Evolutionary conservation across 2,797 vertebrate genomes (phyloP).

Genomic region (Sebastes steindachneri): DNA sequence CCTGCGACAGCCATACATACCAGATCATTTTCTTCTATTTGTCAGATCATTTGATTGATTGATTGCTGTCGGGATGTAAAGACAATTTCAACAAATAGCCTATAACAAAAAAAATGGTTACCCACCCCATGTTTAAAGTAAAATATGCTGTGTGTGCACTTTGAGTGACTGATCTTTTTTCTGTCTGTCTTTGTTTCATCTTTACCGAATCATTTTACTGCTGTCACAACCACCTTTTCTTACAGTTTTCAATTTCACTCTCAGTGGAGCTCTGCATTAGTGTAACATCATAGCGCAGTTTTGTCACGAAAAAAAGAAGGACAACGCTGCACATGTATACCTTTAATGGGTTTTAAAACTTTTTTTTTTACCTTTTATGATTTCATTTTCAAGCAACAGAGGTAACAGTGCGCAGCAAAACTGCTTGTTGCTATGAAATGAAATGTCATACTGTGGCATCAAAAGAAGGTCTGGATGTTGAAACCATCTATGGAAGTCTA

Average conservation of each 20-base stretch:
- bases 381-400: conserved; percentile 43
- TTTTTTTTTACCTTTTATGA: conserved; percentile 17
- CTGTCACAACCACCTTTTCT: neutral
- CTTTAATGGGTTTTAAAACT: conserved; percentile 36
- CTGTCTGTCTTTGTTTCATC: neutral
- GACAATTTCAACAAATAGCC: too few species aligned
- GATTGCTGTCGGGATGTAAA: too few species aligned
- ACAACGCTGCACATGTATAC: neutral
- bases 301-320: neutral
- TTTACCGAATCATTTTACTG: neutral
- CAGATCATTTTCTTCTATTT: too few species aligned
- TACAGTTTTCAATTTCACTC: conserved; percentile 32
- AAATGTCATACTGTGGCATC: conserved; percentile 60
- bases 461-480: conserved; percentile 29
- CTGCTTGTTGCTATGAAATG: conserved; percentile 66
- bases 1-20: too few species aligned
- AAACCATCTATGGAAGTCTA: conserved; percentile 8
- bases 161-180: neutral
- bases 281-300: conserved; percentile 3
- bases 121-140: too few species aligned
- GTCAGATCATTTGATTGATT: too few species aligned
- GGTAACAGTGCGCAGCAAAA: conserved; percentile 35
- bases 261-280: neutral
- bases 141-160: neutral
- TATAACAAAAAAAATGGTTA: too few species aligned